These are phyloP conservation scores for Tauraco erythrolophus DNA, from an alignment of 2,113 vertebrate genomes.

Conservation along the genomic window DNA sequence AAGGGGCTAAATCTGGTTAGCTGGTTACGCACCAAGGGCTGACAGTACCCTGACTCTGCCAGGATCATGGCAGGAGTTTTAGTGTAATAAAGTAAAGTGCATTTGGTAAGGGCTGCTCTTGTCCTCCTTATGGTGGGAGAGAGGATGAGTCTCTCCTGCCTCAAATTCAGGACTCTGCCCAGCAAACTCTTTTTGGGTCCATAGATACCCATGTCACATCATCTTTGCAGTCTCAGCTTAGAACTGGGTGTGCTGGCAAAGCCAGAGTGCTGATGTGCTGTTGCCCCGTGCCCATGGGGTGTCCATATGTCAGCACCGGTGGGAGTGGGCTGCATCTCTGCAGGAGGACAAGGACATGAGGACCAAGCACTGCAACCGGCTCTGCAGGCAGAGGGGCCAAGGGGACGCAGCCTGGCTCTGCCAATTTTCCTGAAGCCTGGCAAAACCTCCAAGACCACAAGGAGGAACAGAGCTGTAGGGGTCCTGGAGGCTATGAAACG, in stretches of 20 bases:
- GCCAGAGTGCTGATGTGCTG: not conserved
- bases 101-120: not conserved
- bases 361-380: not conserved
- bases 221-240: not conserved
- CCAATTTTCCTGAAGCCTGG: not conserved
- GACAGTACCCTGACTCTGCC: accelerated
- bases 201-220: not conserved
- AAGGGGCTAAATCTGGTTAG: not conserved
- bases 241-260: not conserved
- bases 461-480: accelerated
- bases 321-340: not conserved
- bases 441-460: not conserved
- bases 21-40: accelerated
- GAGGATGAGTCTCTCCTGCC: not conserved
- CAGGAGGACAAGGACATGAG: accelerated
- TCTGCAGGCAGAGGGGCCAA: not conserved
- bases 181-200: not conserved
- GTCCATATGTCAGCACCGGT: accelerated
- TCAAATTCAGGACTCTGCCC: not conserved
- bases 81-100: not conserved
- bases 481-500: not conserved
- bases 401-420: no score
- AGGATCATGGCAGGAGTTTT: not conserved
- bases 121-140: not conserved
- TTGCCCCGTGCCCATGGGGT: accelerated